Evolutionary conservation across 2,113 vertebrate species (phyloP), one percentile per base, ranked within the genome.

Genomic region (Aphyosemion australe): DNA sequence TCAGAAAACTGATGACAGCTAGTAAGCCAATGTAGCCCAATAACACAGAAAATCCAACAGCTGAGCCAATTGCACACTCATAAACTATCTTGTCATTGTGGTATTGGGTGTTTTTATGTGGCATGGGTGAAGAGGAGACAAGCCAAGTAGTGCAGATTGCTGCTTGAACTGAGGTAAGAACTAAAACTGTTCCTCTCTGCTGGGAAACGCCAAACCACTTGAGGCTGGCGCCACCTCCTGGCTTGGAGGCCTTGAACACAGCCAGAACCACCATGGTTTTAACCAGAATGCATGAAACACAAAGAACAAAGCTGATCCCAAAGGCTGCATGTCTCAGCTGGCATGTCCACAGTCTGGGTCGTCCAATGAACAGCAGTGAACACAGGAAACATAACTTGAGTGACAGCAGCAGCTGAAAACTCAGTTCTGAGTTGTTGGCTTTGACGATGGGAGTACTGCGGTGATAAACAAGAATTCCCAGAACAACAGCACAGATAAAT

Each of bases 391-490:
- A 92, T 1, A 89, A 48, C 49, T 87, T 90, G 1, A 92, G 84
- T 31, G 90, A 89, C 26, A 88, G 12, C 21, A 92, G 74, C 14
- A 91, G 70, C 18, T 86, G 68, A 15, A 92, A 93, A 58, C 91
- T 91, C 43, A 92, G 69, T 69, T 92, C 89, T 20, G 87, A 90
- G 59, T 92, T 92, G 46, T 92, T 92, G 42, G 90, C 88, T 0
- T 82, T 80, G 1, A 92, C 88, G 39, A 92, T 13, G 0, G 90
- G 87, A 19, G 88, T 89, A 19, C 78, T 74, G 3, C 71, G 76
- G 49, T 90, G 73, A 56, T 37, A 39, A 8, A 45, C 60, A 32
- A 90, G 88, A 4, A 87, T 51, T 15, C 60, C 68, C 1, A 90
- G 43, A 6, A 91, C 60, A 19, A 58, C 31, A 55, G 69, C 18